Evolutionary conservation across 2,113 vertebrate genomes (phyloP), one percentile per base, ranked within the genome.

Genomic region (Paracanthobrama guichenoti): DNA sequence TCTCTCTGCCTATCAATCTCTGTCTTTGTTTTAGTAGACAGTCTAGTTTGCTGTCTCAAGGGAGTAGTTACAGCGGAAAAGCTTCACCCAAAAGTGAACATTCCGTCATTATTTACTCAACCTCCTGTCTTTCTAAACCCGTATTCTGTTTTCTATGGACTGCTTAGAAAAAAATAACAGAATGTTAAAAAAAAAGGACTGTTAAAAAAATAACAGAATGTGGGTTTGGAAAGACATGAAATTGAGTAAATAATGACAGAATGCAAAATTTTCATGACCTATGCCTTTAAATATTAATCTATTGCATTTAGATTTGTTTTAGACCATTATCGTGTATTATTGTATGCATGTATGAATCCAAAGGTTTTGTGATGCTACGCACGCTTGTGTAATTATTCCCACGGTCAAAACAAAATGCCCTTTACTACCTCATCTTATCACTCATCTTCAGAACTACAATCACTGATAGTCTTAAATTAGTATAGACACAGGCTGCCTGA

Each of bases 41-140:
- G 72, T 53, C 53, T 55, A 67, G 67, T 62, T 81, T 81, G 67
- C 18, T 59, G 24, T 81, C 60, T 59, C 78, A 76, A 81, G 55
- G 77, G 67, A 81, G 39, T 73, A 57, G 44, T 84, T 72, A 69
- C 42, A 35, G 16, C 6, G 46, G 4, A 67, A 35, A 10, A 50
- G 60, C 4, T 73, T n/a, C 22, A 24, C 35, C 69, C 11, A 14
- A 82, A 81, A 81, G 67, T 4, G 2, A 48, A 67, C 16, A 67
- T 35, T 20, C 53, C 35, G 64, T 35, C 16, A 20, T 67, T 20
- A 67, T n/a, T n/a, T n/a, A n/a, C 18, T 22, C 4, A 4, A 35
- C 16, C 16, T 39, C 1, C 2, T 42, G 20, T 42, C 35, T n/a
- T 69, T 69, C 31, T 18, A 10, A 35, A 20, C 28, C 16, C 6